Conservation (phyloP, 2,888 invertebrate genomes). For the Ectemnius lituratus region DNA sequence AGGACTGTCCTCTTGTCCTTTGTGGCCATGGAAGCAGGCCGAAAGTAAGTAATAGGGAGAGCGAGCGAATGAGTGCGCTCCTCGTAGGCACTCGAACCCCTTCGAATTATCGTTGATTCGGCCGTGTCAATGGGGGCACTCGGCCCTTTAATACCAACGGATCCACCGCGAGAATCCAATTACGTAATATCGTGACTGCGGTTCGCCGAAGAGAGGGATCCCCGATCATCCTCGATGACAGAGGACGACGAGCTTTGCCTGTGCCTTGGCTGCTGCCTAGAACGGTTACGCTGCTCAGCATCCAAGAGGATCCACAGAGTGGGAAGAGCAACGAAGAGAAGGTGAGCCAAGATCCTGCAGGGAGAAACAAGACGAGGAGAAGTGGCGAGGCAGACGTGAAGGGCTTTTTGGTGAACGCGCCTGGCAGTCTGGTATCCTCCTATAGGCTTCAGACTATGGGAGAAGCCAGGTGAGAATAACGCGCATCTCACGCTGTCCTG, state of each 20-base stretch:
- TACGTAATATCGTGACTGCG: slow-evolving; percentile 69
- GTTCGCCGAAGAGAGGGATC: slow-evolving; percentile 55
- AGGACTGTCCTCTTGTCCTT: slow-evolving; percentile 58
- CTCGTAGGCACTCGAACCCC: slow-evolving; percentile 60
- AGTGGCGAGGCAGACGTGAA: slow-evolving; percentile 24
- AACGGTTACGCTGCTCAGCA: too few relatives aligned
- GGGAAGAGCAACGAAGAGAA: slow-evolving; percentile 13
- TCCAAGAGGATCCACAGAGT: slow-evolving; percentile 16
- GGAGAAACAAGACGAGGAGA: slow-evolving; percentile 11
- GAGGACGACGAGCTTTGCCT: slow-evolving; percentile 20
- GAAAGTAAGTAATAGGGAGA: slow-evolving; percentile 17
- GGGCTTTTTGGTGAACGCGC: slow-evolving; percentile 44
- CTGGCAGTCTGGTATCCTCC: slow-evolving; percentile 34
- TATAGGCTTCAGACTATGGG: slow-evolving; percentile 54
- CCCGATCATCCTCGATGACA: slow-evolving; percentile 56
- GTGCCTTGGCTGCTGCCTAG: too few relatives aligned
- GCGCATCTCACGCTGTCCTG: slow-evolving; percentile 72
- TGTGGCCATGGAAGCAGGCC: slow-evolving; percentile 34
- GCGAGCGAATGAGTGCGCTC: slow-evolving; percentile 50
- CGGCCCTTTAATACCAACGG: slow-evolving; percentile 62
- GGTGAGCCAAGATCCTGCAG: slow-evolving; percentile 5
- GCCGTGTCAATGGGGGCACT: slow-evolving; percentile 64
- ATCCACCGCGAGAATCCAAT: slow-evolving; percentile 68
- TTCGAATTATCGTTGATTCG: slow-evolving; percentile 63
- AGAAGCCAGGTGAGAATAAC: slow-evolving; percentile 71